Conservation (phyloP, 2,888 invertebrate genomes). For the Rambutsinella grinnellia region DNA sequence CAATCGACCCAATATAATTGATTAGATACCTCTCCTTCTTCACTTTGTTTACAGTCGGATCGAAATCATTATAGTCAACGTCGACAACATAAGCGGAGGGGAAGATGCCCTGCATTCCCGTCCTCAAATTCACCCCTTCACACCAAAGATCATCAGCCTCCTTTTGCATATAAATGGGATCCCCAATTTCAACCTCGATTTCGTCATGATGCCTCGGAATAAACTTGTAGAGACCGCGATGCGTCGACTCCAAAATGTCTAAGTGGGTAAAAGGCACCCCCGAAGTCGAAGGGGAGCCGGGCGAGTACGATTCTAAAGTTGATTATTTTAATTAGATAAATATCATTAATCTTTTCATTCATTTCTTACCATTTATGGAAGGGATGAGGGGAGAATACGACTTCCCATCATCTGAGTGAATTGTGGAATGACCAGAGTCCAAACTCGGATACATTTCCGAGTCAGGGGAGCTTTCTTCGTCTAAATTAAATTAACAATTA, state of each 20-base stretch:
- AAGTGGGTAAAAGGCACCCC: constrained; percentile 85
- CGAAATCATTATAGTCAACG: constrained; percentile 96
- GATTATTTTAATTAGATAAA: no score
- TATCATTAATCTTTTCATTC: no score
- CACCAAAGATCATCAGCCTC: constrained; percentile 98
- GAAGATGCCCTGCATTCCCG: constrained; percentile 94
- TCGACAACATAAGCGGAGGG: constrained; percentile 98
- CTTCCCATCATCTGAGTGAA: constrained; percentile 87
- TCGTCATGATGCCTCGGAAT: constrained; percentile 96
- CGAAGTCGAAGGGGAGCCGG: constrained; percentile 74
- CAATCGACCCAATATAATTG: constrained; percentile 96
- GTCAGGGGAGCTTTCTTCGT: constrained; percentile 83
- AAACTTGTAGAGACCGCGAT: constrained; percentile 95
- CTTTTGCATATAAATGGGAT: constrained; percentile 95
- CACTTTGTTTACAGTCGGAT: constrained; percentile 77
- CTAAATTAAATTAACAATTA: constrained; percentile 53
- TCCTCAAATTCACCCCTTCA: constrained; percentile 95
- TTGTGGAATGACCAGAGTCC: constrained; percentile 92
- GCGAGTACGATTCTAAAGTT: constrained; percentile 73
- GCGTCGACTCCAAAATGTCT: constrained; percentile 92
- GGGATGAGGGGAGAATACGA: constrained; percentile 86
- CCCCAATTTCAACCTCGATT: constrained; percentile 96
- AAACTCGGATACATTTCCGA: constrained; percentile 83
- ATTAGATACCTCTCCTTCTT: constrained; percentile 86
- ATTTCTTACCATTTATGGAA: constrained; percentile 72